phyloP scores from a whole-genome alignment of 2,888 invertebrate species.

The Protonemura montana region DNA sequence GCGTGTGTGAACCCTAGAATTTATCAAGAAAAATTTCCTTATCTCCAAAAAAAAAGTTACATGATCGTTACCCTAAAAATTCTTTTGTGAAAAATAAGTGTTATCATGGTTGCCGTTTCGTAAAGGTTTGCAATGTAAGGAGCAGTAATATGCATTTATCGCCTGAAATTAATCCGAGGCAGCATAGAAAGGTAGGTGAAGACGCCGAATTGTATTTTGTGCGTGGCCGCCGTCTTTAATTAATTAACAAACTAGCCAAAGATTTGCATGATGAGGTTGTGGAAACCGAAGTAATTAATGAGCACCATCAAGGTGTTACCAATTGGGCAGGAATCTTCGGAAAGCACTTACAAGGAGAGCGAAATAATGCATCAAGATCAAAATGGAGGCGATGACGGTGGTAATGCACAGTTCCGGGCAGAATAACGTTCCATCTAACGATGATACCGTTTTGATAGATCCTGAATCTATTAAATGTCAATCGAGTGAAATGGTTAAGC shows the following conservation, averaged over 20 bases:
- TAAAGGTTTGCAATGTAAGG: no score
- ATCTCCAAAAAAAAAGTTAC: no score
- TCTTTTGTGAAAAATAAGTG: no score
- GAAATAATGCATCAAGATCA: background rate
- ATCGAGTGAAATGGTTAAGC: background rate
- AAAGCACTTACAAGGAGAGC: background rate
- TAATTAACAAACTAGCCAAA: background rate
- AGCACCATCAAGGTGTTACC: background rate
- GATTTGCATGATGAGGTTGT: background rate
- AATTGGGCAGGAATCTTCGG: background rate
- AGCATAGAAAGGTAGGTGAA: no score
- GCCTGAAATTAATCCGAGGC: no score
- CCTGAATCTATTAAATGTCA: background rate
- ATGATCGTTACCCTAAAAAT: no score
- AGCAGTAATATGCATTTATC: no score
- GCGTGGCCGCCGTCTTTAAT: background rate
- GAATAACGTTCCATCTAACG: background rate
- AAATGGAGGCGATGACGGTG: background rate
- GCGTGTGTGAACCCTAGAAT: no score
- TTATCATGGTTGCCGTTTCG: no score
- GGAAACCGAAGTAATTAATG: background rate
- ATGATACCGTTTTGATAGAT: background rate
- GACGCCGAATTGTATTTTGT: no score
- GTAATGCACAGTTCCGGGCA: background rate
- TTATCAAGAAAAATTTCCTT: no score